A percentile compares a stretch with the other conserved stretches of the same genome.
Evolutionary conservation across 2,888 invertebrate genomes (phyloP).

Genomic region (Tromatobia lineatoria): DNA sequence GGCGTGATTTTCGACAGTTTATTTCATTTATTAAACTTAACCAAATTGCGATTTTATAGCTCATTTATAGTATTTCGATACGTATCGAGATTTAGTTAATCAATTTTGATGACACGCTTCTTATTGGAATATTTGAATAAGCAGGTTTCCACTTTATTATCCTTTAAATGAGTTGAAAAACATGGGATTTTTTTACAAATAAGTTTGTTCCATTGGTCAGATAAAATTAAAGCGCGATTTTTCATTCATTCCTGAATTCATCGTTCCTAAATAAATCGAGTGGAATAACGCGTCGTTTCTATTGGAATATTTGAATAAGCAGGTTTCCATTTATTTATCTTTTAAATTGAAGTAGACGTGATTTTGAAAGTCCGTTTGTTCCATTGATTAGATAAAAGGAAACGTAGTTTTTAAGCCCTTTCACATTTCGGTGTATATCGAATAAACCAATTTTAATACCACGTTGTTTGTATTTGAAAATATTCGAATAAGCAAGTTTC

Average conservation of each 20-base stretch:
- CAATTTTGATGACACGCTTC: background rate
- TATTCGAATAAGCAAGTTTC: background rate
- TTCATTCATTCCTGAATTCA: background rate
- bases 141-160: background rate
- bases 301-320: background rate
- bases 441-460: conserved; percentile 5
- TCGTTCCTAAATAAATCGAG: too few species aligned
- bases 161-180: background rate
- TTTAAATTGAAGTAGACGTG: background rate
- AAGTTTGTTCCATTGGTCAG: background rate
- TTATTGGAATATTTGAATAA: background rate
- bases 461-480: background rate
- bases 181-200: background rate
- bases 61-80: background rate
- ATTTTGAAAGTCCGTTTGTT: too few species aligned
- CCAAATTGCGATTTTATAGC: background rate
- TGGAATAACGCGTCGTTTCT: too few species aligned
- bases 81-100: background rate
- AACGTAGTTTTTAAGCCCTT: too few species aligned
- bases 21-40: background rate
- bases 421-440: background rate
- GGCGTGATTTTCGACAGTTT: conserved; percentile 8
- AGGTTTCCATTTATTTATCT: background rate
- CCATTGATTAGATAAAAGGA: too few species aligned
- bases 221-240: background rate